Conservation (phyloP, 1,140 invertebrate species). For the Scaptomyza graminum region DNA sequence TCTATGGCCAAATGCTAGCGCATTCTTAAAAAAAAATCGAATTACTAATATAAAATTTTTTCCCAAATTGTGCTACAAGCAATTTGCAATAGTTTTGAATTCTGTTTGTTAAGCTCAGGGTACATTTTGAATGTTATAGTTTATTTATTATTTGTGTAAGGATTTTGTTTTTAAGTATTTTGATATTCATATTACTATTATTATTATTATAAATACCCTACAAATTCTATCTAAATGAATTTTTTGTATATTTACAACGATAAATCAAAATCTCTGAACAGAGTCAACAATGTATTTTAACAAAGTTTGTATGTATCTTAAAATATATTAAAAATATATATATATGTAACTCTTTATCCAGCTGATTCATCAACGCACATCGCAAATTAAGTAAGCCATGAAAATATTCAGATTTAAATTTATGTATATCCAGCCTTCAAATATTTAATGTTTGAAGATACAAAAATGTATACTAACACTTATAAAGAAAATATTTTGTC, state of each 20-base stretch:
- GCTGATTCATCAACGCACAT: neutral
- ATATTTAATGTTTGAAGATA: neutral
- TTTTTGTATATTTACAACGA: constrained; percentile 29
- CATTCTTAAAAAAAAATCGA: constrained; percentile 35
- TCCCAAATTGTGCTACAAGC: constrained; percentile 2
- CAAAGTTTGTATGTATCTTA: constrained; percentile 55
- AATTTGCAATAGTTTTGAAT: constrained; percentile 3
- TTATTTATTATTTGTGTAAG: constrained; percentile 37
- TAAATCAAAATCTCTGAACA: constrained; percentile 11
- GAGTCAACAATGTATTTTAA: constrained; percentile 56
- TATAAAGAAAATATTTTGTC: constrained; percentile 18
- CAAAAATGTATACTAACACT: neutral
- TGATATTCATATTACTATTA: constrained; percentile 15
- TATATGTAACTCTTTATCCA: neutral
- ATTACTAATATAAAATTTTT: constrained; percentile 18
- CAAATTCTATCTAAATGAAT: constrained; percentile 38
- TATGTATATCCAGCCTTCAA: no score
- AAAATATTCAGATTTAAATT: neutral
- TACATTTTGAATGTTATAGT: constrained; percentile 13
- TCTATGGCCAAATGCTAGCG: constrained; percentile 56
- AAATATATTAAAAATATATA: constrained; percentile 32
- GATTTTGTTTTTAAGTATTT: constrained; percentile 47
- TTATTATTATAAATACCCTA: constrained; percentile 19
- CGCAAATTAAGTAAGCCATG: no score
- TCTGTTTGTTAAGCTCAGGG: constrained; percentile 14